Evolutionary conservation across 2,797 vertebrate species (phyloP), one percentile per base, ranked within the genome.

Genomic region (Furcifer pardalis): DNA sequence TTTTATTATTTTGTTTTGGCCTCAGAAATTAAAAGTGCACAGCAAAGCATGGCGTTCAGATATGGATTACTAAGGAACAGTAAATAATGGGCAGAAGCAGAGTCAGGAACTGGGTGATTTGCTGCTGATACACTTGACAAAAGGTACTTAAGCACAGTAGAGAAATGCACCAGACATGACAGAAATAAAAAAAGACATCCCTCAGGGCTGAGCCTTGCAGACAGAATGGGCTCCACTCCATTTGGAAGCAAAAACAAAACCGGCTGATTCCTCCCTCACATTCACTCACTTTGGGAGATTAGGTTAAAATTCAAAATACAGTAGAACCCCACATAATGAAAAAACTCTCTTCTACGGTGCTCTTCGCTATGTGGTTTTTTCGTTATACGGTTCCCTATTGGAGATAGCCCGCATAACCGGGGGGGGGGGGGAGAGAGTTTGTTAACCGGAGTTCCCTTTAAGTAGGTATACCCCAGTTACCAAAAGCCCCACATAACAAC

Each of bases 11-110:
- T 88, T 89, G 56, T 49, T 89, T 85, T 75, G 77, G 49, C 84
- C 72, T 90, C 73, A 66, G 84, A 90, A 93, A 92, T 79, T 81
- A 68, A 89, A 94, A 84, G 52, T 23, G 3, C 84, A 87, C 84
- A 78, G 49, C 68, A 94, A 90, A 93, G 66, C 13, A 1, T 12
- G 74, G n/a, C 69, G 80, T 90, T 81, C 81, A 85, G 44, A 75
- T 2, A 23, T 1, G 9, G 49, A 82, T 91, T 92, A 86, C 40
- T 83, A 84, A 87, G 25, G 62, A 92, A 87, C 4, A 5, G 17
- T 80, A 89, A 90, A 86, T 63, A 91, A 74, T 21, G 25, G 35
- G 49, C 79, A 56, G 27, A 73, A 92, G 89, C 1, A 23, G 65
- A 90, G 40, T 32, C 74, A 91, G 79, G 23, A 90, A 56, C 32